phyloP scores from a whole-genome alignment of 2,888 invertebrate genomes.

The Ariolimax columbianus region DNA sequence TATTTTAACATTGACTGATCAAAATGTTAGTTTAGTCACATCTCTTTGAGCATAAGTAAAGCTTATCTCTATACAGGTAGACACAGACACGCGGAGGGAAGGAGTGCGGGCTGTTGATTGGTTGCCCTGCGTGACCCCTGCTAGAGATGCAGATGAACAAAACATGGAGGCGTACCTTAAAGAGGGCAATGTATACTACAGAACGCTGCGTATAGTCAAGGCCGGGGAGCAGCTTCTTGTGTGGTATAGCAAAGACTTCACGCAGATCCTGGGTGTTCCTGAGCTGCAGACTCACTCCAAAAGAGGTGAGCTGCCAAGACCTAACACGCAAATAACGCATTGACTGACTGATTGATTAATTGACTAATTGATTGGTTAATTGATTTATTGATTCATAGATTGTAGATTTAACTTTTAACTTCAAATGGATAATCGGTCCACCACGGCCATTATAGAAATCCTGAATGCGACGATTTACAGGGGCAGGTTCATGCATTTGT shows the following conservation, averaged over 20 bases:
- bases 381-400: no score
- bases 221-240: conserved; percentile 76
- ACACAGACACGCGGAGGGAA: conserved; percentile 58
- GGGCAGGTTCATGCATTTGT: no score
- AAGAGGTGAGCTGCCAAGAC: conserved; percentile 15
- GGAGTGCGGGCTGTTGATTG: conserved; percentile 67
- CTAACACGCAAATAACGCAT: no score
- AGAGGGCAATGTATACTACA: conserved; percentile 75
- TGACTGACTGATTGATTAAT: no score
- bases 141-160: conserved; percentile 76
- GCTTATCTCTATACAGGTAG: conserved; percentile 55
- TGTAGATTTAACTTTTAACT: no score
- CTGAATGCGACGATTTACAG: no score
- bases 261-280: conserved; percentile 70
- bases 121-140: conserved; percentile 77
- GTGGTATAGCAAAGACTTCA: conserved; percentile 78
- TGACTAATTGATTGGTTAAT: no score
- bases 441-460: no score
- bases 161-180: conserved; percentile 77
- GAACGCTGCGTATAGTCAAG: conserved; percentile 71
- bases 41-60: no score
- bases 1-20: no score
- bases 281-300: conserved; percentile 54
- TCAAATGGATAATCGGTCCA: no score
- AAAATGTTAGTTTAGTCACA: no score